Base-by-base conservation (phyloP, 2,888 invertebrate genomes). In the Drosophila diplacantha region DNA sequence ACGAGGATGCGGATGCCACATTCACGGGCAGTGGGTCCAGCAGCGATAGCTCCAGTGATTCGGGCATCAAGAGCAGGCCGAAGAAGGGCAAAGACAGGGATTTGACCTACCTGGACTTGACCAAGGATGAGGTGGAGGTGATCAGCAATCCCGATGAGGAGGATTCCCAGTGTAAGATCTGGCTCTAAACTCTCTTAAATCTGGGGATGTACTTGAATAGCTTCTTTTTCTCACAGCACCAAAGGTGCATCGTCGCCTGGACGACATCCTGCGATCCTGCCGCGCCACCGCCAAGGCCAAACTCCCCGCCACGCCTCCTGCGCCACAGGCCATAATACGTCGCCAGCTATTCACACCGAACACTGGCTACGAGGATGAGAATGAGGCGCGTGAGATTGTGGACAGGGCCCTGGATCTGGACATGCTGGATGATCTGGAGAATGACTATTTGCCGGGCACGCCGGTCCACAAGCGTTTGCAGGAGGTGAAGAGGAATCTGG, bases 291-390 rank as follows among this genome's bases (percentile, higher is more conserved):
- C 73, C 2, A 87, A 86, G 16, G 71, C 84, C 0, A 85, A 84
- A 61, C 14, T 88, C 5, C 74, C 73, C 2, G 71, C 69, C 6
- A 57, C 66, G 3, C 38, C 54, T 0, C 12, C 37, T 2, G 18
- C 37, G 14, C 3, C 47, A 4, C 16, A 43, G 7, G 52, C 47
- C 3, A 81, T 72, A 29, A 75, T 76, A 18, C 87, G 86, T 22
- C 83, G 88, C 1, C 82, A 85, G 67, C 67, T 88, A 3, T 88
- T 87, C 46, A 88, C 86, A 0, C 85, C 85, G 0, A 74, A 77
- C 31, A 73, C 82, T 9, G 85, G 85, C 4, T 81, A 81, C 54
- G 85, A 87, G 37, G 71, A 75, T 4, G 79, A 80, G 0, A 9
- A 8, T 0, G 51, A 53, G 9, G 82, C 80, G 0, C 68, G 20